Conservation (phyloP, 2,797 vertebrate genomes). For the Sebastes nivosus region DNA sequence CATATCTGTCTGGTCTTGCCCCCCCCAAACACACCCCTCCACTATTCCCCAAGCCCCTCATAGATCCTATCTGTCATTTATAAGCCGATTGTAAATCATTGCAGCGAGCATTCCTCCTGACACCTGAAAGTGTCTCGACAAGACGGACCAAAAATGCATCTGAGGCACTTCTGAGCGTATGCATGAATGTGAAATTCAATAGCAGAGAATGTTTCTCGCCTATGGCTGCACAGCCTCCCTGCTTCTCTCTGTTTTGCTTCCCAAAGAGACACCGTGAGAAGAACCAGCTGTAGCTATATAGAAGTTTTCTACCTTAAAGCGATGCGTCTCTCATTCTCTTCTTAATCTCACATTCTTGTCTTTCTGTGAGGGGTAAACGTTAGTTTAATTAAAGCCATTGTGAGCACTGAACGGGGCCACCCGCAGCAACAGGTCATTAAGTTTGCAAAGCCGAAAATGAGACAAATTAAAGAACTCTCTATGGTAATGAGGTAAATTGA, state of each 20-base stretch:
- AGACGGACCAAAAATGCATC: constrained; percentile 36
- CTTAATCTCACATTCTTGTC: constrained; percentile 22
- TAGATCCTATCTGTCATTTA: constrained; percentile 48
- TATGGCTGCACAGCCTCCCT: neutral
- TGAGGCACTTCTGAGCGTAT: constrained; percentile 23
- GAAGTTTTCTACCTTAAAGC: neutral
- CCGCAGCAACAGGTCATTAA: constrained; percentile 42
- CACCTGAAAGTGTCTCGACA: constrained; percentile 58
- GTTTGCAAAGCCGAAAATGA: constrained; percentile 52
- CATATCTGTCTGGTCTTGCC: constrained; percentile 57
- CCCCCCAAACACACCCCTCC: neutral
- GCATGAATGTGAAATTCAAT: constrained; percentile 58
- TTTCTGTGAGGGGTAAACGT: constrained; percentile 30
- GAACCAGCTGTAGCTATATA: constrained; percentile 18
- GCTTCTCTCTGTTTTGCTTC: constrained; percentile 21
- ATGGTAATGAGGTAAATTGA: constrained; percentile 23
- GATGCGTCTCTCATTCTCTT: neutral
- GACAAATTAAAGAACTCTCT: constrained; percentile 38
- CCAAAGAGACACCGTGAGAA: constrained; percentile 40
- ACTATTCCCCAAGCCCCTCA: constrained; percentile 19
- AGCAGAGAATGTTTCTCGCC: constrained; percentile 37
- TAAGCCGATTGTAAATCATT: constrained; percentile 55
- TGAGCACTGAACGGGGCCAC: constrained; percentile 40
- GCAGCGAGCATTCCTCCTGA: constrained; percentile 31
- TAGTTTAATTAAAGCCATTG: constrained; percentile 36